These are phyloP conservation scores for Digitonthophagus gazella DNA, from an alignment of 2,888 invertebrate species.

Conservation along the genomic window DNA sequence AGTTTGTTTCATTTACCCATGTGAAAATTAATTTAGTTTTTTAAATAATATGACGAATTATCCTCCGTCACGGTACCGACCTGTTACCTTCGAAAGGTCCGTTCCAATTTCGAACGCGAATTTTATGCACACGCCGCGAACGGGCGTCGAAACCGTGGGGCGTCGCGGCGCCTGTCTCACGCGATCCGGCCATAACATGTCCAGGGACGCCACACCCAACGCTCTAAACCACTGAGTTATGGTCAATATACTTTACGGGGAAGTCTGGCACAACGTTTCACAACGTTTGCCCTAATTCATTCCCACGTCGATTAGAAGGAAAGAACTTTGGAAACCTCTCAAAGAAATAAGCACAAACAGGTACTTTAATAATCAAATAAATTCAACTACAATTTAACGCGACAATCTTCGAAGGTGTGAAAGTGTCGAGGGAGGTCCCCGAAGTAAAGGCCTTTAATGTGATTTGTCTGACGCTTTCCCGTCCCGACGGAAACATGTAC, in stretches of 20 bases:
- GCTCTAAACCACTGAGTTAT: slow-evolving; percentile 39
- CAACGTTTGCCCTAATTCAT: slow-evolving; percentile 42
- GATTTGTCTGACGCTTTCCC: slow-evolving; percentile 1
- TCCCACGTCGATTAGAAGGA: slow-evolving; percentile 40
- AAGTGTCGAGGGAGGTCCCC: slow-evolving; percentile 1
- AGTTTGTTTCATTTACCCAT: not conserved
- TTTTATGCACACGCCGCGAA: not conserved
- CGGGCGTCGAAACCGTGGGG: not conserved
- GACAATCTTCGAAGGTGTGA: slow-evolving; percentile 20
- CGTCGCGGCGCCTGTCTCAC: slow-evolving; percentile 31
- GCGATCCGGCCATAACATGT: slow-evolving; percentile 40
- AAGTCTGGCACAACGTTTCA: slow-evolving; percentile 8
- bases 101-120: not conserved
- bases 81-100: no score
- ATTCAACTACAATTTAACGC: not conserved
- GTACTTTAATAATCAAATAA: not conserved
- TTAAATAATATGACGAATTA: no score
- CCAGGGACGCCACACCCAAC: slow-evolving; percentile 36
- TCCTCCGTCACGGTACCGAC: no score
- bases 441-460: slow-evolving; percentile 2
- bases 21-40: not conserved
- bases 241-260: slow-evolving; percentile 41
- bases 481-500: slow-evolving; percentile 6
- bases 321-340: slow-evolving; percentile 29
- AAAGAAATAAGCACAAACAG: not conserved